phyloP scores from a whole-genome alignment of 2,797 vertebrate species.

The Emys orbicularis region DNA sequence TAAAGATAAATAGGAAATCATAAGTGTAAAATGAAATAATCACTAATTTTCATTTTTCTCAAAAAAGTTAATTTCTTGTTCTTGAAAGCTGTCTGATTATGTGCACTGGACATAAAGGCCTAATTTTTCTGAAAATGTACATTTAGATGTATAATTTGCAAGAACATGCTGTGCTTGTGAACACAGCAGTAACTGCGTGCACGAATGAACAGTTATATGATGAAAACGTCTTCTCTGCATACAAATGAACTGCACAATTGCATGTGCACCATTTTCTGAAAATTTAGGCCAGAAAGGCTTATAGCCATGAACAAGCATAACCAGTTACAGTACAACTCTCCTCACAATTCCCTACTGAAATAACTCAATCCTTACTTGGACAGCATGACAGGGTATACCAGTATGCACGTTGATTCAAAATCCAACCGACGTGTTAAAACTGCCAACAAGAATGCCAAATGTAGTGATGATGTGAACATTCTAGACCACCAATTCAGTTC shows the following conservation, averaged over 20 bases:
- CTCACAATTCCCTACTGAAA: not conserved
- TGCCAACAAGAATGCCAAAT: not conserved
- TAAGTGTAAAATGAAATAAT: not conserved
- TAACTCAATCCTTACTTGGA: not conserved
- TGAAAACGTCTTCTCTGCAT: not conserved
- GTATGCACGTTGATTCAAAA: not conserved
- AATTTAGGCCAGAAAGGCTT: not conserved
- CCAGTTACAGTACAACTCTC: not conserved
- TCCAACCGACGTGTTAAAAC: not conserved
- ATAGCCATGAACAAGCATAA: not conserved
- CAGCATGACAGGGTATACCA: not conserved
- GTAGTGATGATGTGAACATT: not conserved
- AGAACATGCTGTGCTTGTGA: not conserved
- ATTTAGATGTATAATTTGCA: not conserved
- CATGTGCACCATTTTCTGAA: not conserved
- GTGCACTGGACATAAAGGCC: not conserved
- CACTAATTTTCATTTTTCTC: not conserved
- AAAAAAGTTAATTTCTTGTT: not conserved
- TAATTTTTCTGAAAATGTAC: not conserved
- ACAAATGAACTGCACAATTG: not conserved
- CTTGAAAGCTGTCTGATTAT: not conserved
- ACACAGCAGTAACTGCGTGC: not conserved
- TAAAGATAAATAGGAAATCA: not conserved
- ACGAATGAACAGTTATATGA: not conserved
- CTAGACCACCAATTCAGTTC: not conserved